These are phyloP conservation scores for Parazoanthus swiftii DNA, from an alignment of 92 coral and sea anemone species.

Conservation along the genomic window DNA sequence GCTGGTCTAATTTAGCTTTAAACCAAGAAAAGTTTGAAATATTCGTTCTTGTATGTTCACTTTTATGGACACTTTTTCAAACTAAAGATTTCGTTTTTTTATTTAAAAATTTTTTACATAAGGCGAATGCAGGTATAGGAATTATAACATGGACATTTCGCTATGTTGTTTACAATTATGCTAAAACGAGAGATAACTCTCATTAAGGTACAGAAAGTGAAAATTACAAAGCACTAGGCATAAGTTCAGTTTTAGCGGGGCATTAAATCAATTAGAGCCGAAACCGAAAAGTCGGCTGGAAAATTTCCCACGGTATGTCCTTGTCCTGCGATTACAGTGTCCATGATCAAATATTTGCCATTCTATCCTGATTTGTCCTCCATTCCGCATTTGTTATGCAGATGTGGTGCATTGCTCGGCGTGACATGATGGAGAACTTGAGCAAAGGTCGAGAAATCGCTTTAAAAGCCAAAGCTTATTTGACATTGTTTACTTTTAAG, in stretches of 20 bases:
- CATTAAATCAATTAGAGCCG: not conserved
- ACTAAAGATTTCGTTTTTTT: not conserved
- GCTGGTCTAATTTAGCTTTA: not conserved
- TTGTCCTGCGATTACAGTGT: not conserved
- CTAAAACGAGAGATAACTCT: not conserved
- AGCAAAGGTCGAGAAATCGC: slow-evolving; percentile 25
- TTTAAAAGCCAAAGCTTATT: slow-evolving; percentile 29
- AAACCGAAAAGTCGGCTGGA: not conserved
- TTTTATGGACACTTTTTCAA: not conserved
- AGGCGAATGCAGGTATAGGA: not conserved
- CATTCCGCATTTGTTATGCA: slow-evolving; percentile 41
- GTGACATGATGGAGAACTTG: not conserved
- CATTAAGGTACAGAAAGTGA: not conserved
- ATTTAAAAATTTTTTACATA: not conserved
- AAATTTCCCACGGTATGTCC: slow-evolving; percentile 26
- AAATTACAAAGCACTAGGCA: not conserved
- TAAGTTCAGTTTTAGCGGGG: not conserved
- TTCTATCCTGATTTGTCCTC: not conserved
- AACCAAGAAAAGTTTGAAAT: not conserved
- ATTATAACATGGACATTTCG: not conserved
- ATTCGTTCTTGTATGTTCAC: not conserved
- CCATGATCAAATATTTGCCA: slow-evolving; percentile 14
- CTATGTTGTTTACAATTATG: not conserved
- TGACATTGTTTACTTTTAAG: slow-evolving; percentile 31
- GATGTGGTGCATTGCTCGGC: not conserved